Conservation (phyloP, 2,797 vertebrate species). For the Sciurus vulgaris region DNA sequence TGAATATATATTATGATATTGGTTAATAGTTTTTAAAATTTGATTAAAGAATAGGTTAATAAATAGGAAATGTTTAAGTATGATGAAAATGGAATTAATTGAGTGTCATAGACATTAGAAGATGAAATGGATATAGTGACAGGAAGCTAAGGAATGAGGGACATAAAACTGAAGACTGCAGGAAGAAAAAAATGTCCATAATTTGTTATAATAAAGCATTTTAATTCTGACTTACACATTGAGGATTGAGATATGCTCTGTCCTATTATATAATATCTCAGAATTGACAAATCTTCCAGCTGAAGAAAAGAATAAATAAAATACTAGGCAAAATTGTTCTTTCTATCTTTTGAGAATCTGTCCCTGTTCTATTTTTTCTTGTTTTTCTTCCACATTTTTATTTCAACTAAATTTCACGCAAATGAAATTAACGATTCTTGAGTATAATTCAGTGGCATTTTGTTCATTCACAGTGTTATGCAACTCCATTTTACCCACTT, state of each 20-base stretch:
- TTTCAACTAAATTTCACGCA: background rate
- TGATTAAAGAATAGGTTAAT: background rate
- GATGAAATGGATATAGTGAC: background rate
- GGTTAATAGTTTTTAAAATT: background rate
- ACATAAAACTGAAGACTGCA: background rate
- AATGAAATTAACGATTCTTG: background rate
- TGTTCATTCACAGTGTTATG: background rate
- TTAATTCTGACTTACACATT: background rate
- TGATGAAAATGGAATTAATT: background rate
- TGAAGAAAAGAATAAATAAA: background rate
- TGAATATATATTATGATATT: background rate
- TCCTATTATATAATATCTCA: background rate
- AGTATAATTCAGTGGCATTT: background rate
- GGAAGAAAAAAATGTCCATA: background rate
- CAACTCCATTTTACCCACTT: background rate
- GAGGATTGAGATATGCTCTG: background rate
- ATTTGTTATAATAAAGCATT: background rate
- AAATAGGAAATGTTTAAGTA: background rate
- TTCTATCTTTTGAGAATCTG: background rate
- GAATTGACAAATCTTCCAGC: background rate
- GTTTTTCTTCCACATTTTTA: background rate
- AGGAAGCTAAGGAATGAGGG: accelerated
- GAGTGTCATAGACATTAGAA: background rate
- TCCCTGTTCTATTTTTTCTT: background rate
- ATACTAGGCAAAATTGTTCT: background rate